These are phyloP conservation scores for Neoaliturus tenellus DNA, from an alignment of 2,888 invertebrate species.

Conservation along the genomic window DNA sequence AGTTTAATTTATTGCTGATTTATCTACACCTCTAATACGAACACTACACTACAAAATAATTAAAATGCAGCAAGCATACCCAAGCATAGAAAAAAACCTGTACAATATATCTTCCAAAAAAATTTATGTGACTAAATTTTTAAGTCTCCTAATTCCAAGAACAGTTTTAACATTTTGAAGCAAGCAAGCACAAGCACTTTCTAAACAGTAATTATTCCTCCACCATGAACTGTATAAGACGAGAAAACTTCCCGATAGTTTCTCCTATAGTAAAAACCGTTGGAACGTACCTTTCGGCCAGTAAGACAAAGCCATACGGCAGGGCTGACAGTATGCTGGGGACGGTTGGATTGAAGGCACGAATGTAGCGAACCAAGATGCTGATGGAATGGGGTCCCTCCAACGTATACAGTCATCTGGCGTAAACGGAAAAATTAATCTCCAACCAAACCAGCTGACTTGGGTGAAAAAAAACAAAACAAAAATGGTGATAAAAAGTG, in stretches of 20 bases:
- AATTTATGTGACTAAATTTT: too few relatives aligned
- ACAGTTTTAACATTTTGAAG: neutral
- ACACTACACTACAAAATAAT: too few relatives aligned
- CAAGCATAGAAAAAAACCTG: too few relatives aligned
- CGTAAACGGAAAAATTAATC: neutral
- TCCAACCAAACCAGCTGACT: neutral
- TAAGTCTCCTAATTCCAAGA: too few relatives aligned
- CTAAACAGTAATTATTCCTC: neutral
- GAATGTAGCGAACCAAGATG: neutral
- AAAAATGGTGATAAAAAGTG: neutral
- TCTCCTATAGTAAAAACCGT: neutral
- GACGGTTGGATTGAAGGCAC: neutral
- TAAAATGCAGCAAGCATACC: too few relatives aligned
- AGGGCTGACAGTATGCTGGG: neutral
- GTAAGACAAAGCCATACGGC: neutral
- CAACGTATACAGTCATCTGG: neutral
- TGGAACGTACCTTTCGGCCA: constrained; percentile 27
- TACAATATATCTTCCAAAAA: too few relatives aligned
- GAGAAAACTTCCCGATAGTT: neutral
- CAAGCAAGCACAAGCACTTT: neutral
- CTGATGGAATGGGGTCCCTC: neutral
- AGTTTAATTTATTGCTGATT: too few relatives aligned
- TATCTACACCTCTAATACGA: too few relatives aligned
- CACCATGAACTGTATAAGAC: neutral
- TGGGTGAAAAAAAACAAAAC: neutral